Percentiles rank a stretch among this genome's conserved stretches.
Conservation (phyloP, 2,113 vertebrate genomes). For the Grus americana region DNA sequence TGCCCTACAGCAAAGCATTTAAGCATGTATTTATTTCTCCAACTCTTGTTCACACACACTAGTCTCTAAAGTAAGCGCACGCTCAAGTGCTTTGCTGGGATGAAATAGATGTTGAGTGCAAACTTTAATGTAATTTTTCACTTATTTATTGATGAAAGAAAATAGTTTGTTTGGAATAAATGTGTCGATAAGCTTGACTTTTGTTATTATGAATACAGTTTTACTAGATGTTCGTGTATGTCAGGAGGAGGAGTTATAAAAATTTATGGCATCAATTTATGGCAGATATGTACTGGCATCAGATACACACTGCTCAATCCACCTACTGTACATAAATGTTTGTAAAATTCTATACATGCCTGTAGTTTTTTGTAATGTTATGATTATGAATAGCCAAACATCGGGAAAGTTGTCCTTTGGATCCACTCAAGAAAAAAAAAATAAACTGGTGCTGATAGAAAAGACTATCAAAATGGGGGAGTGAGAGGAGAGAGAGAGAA, state of each 20-base stretch:
- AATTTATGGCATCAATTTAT: neutral
- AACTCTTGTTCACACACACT: neutral
- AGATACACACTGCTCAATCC: neutral
- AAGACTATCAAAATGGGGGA: neutral
- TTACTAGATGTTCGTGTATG: neutral
- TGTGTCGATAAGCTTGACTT: neutral
- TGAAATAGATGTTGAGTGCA: neutral
- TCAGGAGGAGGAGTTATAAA: neutral
- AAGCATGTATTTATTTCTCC: neutral
- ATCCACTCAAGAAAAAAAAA: neutral
- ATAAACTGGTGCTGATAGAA: neutral
- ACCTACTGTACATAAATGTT: neutral
- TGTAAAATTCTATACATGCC: neutral
- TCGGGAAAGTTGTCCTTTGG: neutral
- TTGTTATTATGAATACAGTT: neutral
- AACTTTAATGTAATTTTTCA: neutral
- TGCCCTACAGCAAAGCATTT: conserved; percentile 17
- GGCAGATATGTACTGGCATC: neutral
- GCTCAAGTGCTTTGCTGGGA: neutral
- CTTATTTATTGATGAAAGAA: neutral
- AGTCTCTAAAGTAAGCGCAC: neutral
- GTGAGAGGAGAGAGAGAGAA: no score
- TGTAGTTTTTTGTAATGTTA: neutral
- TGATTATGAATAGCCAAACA: neutral
- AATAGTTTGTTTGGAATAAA: neutral